Base-by-base conservation (phyloP, 2,888 invertebrate species). In the Drosophila emarginata region DNA sequence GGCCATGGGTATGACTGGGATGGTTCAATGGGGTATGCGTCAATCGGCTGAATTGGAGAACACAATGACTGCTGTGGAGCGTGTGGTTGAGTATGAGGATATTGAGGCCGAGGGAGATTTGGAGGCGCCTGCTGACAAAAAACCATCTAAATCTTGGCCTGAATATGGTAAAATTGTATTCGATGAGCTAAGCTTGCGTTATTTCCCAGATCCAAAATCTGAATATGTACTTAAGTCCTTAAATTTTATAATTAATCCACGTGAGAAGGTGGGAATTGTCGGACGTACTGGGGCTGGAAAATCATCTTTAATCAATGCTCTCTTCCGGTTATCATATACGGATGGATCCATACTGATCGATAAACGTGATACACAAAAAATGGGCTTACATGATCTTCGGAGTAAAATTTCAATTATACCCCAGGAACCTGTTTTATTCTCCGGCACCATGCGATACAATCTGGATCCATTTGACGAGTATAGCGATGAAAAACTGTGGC, bases 51-150 rank as follows among this genome's bases (percentile, higher is more conserved):
- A 98, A 90, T 91, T 96, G 6, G 96, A 95, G 89, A 97, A 97
- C 90, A 96, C 96, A 76, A 96, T 97, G 96, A 97, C 96, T 4
- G 96, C 96, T 2, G 98, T 98, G 0, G 98, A 99, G 92, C 94
- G 94, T 77, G 93, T 94, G 72, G 92, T 95, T 69, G 96, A 96
- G 84, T 96, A 96, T 90, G 93, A 94, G 63, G 80, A 88, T 37
- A 90, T 92, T 50, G 88, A 91, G 36, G 83, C 91, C 0, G 92
- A 92, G 91, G 91, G 90, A 0, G 93, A 94, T 56, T 92, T 97
- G 23, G 95, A 95, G 15, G 93, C 94, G 0, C 94, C 95, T 0
- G 89, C 91, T 4, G 93, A 93, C 18, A 94, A 94, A 84, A 93
- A 94, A 81, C 94, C 95, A n/a, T 94, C 94, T 1, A 92, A 93